Evolutionary conservation across 2,888 invertebrate species (phyloP), one percentile per base, ranked within the genome.

Genomic region (Nowickia ferox): DNA sequence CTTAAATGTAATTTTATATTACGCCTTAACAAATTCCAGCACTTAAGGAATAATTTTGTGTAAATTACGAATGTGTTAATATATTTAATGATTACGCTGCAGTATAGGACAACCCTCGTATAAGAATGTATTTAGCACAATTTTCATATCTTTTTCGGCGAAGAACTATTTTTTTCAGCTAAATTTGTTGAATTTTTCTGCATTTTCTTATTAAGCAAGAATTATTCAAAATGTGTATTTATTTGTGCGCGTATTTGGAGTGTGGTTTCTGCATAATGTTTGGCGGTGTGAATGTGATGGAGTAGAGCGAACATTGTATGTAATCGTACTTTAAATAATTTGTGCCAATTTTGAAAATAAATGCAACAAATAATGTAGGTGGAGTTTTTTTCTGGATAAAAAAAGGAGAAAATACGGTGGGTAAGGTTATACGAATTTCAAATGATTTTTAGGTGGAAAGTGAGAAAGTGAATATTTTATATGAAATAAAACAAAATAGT

Each of bases 271-370:
- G 74, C 57, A 77, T 71, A 63, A 71, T 66, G 81, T 76, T 59
- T 42, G 63, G n/a, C 53, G 66, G 30, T 55, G 48, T 65, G 10
- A 65, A 75, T 78, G 38, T 72, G 74, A 48, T 53, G 38, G 76
- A 68, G 55, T 46, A 46, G 55, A 78, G 63, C 57, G 72, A 74
- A 76, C 72, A 59, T 79, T 75, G 44, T 48, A 61, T 2, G 78
- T 51, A 79, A 30, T 30, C 72, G 80, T 44, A 78, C 79, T 72
- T 72, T 80, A 75, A 86, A 72, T 76, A 80, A 86, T 80, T 75
- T 86, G 86, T 86, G 86, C 79, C 86, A 86, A 83, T 86, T 83
- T 83, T 81, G 3, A 22, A 68, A 76, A 76, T 57, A 30, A 55
- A 81, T 85, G 82, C 77, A 68, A 77, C 57, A 69, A 69, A 44